A percentile compares a stretch with the other conserved stretches of the same genome.
These are phyloP conservation scores for Rotaria socialis DNA, from an alignment of 2,888 invertebrate genomes.

Conservation along the genomic window DNA sequence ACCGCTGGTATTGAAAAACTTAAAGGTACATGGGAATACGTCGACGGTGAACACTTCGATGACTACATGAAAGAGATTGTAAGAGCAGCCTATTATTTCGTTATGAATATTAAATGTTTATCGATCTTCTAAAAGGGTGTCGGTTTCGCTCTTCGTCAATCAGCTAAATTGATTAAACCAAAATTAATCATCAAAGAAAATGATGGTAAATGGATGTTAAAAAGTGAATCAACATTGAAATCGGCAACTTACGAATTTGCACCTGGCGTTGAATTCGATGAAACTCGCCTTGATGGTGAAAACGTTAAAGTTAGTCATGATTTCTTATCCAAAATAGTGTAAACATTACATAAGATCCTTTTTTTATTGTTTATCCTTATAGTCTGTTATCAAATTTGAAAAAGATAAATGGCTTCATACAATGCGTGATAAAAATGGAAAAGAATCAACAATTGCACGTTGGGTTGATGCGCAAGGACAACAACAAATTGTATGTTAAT, in stretches of 20 bases:
- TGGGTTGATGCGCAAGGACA: not conserved
- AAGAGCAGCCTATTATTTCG: not conserved
- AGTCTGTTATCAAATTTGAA: conserved; percentile 36
- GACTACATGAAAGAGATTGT: conserved; percentile 73
- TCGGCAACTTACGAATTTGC: conserved; percentile 52
- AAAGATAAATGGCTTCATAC: conserved; percentile 43
- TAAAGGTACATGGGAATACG: not conserved
- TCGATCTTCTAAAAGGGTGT: conserved; percentile 65
- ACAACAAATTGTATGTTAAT: conserved; percentile 2
- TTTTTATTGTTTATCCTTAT: not conserved
- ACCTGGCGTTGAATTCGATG: conserved; percentile 54
- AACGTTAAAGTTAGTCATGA: conserved; percentile 16
- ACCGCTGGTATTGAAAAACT: not conserved
- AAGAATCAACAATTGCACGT: not conserved
- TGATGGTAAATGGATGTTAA: conserved; percentile 72
- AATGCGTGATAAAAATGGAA: conserved; percentile 40
- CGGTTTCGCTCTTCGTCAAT: conserved; percentile 77
- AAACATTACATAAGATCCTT: not conserved
- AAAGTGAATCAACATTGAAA: conserved; percentile 58
- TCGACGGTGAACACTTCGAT: conserved; percentile 73
- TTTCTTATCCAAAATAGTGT: not conserved
- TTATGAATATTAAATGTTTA: no score
- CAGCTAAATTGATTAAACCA: conserved; percentile 78
- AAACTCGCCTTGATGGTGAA: conserved; percentile 48
- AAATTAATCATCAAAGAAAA: conserved; percentile 72